phyloP scores from a whole-genome alignment of 2,113 vertebrate species.

The Lathamus discolor region DNA sequence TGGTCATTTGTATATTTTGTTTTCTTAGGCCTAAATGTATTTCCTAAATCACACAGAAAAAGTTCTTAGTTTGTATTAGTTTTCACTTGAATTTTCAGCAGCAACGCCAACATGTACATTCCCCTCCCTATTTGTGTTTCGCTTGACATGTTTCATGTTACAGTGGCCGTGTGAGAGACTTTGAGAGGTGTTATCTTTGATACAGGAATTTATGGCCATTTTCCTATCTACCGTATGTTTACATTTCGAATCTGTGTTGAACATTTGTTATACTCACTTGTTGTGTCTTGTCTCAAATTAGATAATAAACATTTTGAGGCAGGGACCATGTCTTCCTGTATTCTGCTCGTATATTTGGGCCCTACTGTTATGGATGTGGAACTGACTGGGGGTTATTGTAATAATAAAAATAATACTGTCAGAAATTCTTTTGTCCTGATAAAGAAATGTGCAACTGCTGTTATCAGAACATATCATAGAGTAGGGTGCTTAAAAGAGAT shows the following conservation, averaged over 20 bases:
- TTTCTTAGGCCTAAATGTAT: neutral
- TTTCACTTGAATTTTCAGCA: conserved; percentile 17
- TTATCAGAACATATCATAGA: conserved; percentile 18
- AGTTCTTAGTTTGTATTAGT: neutral
- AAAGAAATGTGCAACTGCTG: conserved; percentile 11
- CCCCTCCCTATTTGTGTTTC: neutral
- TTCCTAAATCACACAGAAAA: neutral
- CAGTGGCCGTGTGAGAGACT: conserved; percentile 14
- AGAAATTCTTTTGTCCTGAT: neutral
- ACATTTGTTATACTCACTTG: conserved; percentile 64
- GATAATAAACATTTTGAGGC: conserved; percentile 61
- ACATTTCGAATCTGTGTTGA: conserved; percentile 64
- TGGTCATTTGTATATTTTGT: neutral
- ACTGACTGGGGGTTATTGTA: neutral
- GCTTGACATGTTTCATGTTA: conserved; percentile 62
- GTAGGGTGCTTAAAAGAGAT: conserved; percentile 24
- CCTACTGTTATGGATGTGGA: neutral
- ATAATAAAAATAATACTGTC: conserved; percentile 23
- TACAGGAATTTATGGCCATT: conserved; percentile 71
- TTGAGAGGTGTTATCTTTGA: conserved; percentile 67
- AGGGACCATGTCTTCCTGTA: conserved; percentile 14
- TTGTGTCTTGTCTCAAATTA: conserved; percentile 67
- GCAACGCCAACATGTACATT: neutral
- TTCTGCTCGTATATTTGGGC: neutral
- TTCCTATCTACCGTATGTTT: conserved; percentile 68